Evolutionary conservation across 2,888 invertebrate species (phyloP).

Genomic region (Spisula subtruncata): DNA sequence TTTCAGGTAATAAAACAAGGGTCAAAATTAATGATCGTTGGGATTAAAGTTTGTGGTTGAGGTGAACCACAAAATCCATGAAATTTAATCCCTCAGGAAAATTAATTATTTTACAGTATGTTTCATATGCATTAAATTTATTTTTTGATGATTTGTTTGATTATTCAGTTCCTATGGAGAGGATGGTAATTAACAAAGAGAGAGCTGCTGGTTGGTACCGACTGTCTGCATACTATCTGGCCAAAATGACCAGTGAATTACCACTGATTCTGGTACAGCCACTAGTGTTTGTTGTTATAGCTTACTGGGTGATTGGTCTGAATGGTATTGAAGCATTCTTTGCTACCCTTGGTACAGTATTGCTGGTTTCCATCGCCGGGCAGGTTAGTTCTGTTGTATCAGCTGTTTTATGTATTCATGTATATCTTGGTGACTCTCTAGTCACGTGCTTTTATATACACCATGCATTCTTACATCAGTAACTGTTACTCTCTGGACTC

Average conservation of each 20-base stretch:
- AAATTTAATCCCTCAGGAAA: no score
- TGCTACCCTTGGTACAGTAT: constrained; percentile 91
- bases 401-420: no score
- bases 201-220: constrained; percentile 93
- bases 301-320: constrained; percentile 93
- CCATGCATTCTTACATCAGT: no score
- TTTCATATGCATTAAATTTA: constrained; percentile 90
- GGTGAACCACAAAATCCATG: no score
- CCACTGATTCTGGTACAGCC: constrained; percentile 93
- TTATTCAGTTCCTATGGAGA: constrained; percentile 92
- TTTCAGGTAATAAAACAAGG: no score
- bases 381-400: constrained; percentile 90
- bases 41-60: no score
- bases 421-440: no score
- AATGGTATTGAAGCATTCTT: constrained; percentile 91
- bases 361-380: constrained; percentile 92
- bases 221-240: constrained; percentile 93
- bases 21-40: no score
- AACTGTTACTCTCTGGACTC: no score
- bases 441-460: no score
- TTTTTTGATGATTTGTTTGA: constrained; percentile 89
- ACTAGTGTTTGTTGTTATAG: constrained; percentile 92
- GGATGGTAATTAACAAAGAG: constrained; percentile 94
- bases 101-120: no score
- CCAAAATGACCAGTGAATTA: constrained; percentile 94